Percentiles rank a stretch among this genome's conserved stretches.
These are phyloP conservation scores for Eospalax fontanierii DNA, from an alignment of 2,797 vertebrate genomes.

Conservation along the genomic window DNA sequence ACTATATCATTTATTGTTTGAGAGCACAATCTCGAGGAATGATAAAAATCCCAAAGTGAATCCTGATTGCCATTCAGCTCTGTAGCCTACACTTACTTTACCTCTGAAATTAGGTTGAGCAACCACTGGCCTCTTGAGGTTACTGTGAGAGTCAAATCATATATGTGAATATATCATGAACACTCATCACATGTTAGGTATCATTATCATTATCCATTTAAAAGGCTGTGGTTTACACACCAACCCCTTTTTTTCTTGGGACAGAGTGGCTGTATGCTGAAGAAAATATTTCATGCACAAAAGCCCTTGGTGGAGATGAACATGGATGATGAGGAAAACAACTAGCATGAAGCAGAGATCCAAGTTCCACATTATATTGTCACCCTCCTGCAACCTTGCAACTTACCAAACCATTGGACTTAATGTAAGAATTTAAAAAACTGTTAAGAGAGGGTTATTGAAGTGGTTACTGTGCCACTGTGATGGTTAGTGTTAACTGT, in stretches of 20 bases:
- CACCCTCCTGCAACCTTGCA: neutral
- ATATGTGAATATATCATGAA: neutral
- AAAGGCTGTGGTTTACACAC: neutral
- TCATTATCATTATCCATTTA: neutral
- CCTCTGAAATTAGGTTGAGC: slow-evolving; percentile 21
- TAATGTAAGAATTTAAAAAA: neutral
- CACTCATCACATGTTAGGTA: neutral
- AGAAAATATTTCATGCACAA: neutral
- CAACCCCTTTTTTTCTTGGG: neutral
- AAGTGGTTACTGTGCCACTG: neutral
- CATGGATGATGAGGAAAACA: neutral
- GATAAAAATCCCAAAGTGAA: neutral
- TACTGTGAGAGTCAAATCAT: neutral
- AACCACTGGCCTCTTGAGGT: neutral
- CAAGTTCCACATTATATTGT: neutral
- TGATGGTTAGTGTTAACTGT: neutral
- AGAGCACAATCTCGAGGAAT: neutral
- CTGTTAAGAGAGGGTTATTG: neutral
- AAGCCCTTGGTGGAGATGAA: neutral
- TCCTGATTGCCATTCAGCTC: neutral
- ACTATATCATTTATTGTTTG: neutral
- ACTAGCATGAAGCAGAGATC: neutral
- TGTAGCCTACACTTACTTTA: neutral
- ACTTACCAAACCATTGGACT: neutral
- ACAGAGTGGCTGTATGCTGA: neutral